Evolutionary conservation across 2,888 invertebrate species (phyloP).

Genomic region (Coelinius sp.): DNA sequence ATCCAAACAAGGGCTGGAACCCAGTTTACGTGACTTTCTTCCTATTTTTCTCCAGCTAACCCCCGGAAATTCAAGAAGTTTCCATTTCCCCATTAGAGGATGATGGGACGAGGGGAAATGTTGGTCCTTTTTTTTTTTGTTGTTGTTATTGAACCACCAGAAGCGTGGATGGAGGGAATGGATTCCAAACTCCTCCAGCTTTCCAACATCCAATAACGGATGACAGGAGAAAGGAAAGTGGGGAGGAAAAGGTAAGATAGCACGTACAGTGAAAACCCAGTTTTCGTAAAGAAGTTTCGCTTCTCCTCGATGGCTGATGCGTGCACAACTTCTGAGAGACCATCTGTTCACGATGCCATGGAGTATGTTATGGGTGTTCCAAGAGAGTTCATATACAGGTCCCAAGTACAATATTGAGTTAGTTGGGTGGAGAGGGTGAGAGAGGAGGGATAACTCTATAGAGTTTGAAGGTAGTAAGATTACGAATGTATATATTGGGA

Average conservation of each 20-base stretch:
- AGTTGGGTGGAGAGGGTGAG: conserved; percentile 8
- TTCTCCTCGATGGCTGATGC: neutral
- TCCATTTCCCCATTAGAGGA: conserved; percentile 13
- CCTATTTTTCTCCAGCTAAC: neutral
- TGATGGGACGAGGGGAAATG: neutral
- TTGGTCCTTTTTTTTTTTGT: neutral
- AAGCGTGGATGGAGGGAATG: neutral
- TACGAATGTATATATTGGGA: neutral
- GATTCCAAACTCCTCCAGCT: neutral
- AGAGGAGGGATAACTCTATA: conserved; percentile 34
- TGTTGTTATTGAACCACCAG: too few relatives aligned
- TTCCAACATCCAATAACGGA: neutral
- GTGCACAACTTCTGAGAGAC: neutral
- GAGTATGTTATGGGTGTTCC: conserved; percentile 1
- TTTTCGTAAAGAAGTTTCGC: neutral
- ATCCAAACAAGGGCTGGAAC: neutral
- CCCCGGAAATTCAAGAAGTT: conserved; percentile 12
- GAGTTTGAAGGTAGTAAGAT: conserved; percentile 37
- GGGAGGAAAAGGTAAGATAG: neutral
- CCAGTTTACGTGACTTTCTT: neutral
- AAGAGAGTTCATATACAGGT: neutral
- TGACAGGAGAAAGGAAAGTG: neutral
- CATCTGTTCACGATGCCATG: conserved; percentile 7
- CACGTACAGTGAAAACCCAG: neutral
- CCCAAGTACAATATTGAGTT: conserved; percentile 35